Evolutionary conservation across 2,113 vertebrate species (phyloP).

Genomic region (Okapia johnstoni): DNA sequence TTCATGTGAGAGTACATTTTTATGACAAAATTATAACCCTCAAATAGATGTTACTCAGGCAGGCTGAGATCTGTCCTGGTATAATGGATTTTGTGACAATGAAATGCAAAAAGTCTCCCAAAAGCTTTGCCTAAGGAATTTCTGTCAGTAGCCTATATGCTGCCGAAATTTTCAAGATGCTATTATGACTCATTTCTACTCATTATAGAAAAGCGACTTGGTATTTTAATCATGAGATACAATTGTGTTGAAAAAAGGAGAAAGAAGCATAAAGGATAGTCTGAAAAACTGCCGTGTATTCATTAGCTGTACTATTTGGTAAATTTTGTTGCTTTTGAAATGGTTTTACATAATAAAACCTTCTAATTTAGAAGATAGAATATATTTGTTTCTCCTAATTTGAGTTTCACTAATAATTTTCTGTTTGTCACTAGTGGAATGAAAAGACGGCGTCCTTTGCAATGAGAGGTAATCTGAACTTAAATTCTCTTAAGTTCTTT

Average conservation of each 20-base stretch:
- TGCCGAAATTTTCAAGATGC: slow-evolving; percentile 50
- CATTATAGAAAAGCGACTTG: slow-evolving; percentile 62
- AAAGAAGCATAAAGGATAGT: not conserved
- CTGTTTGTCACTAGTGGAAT: not conserved
- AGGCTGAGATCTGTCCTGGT: slow-evolving; percentile 57
- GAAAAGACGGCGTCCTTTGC: not conserved
- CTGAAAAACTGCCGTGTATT: slow-evolving; percentile 22
- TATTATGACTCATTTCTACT: slow-evolving; percentile 59
- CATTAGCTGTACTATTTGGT: slow-evolving; percentile 11
- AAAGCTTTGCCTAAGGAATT: slow-evolving; percentile 63
- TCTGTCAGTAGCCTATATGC: slow-evolving; percentile 63
- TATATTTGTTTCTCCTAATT: slow-evolving; percentile 16
- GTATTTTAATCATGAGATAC: slow-evolving; percentile 59
- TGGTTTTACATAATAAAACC: slow-evolving; percentile 4
- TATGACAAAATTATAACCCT: slow-evolving; percentile 71
- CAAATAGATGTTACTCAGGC: slow-evolving; percentile 51
- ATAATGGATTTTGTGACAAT: slow-evolving; percentile 71
- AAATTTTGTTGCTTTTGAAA: slow-evolving; percentile 25
- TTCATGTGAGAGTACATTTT: slow-evolving; percentile 68
- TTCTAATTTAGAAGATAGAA: not conserved
- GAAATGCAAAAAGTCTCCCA: slow-evolving; percentile 59
- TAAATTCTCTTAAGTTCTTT: not conserved
- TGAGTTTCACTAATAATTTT: slow-evolving; percentile 16
- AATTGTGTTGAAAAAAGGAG: slow-evolving; percentile 42
- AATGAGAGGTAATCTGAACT: not conserved